Conservation (phyloP, 2,888 invertebrate genomes). For the Hydroisotoma schaefferi region DNA sequence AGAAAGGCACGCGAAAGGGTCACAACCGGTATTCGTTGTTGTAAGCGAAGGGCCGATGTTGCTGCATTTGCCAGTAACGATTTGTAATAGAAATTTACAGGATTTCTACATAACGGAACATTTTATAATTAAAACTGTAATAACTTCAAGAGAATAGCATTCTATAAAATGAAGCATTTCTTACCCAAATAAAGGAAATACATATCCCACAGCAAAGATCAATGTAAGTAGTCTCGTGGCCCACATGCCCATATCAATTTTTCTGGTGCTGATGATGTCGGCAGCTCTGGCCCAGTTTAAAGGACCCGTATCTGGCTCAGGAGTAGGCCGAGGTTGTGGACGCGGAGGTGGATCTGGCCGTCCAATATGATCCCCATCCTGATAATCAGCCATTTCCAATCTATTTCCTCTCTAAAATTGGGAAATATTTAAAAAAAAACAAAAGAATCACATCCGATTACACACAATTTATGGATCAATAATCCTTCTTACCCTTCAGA, state of each 20-base stretch:
- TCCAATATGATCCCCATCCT: too few relatives aligned
- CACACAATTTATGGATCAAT: too few relatives aligned
- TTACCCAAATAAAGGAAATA: constrained; percentile 85
- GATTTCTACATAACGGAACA: constrained; percentile 57
- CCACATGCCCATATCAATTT: constrained; percentile 85
- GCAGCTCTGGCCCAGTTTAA: constrained; percentile 37
- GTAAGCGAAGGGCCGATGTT: constrained; percentile 87
- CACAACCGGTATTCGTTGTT: constrained; percentile 86
- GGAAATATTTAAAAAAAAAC: too few relatives aligned
- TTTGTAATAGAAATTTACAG: constrained; percentile 81
- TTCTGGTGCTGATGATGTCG: constrained; percentile 64
- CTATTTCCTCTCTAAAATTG: too few relatives aligned
- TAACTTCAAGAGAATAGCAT: not conserved
- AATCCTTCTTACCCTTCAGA: too few relatives aligned
- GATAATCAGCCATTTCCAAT: too few relatives aligned
- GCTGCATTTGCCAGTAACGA: constrained; percentile 90
- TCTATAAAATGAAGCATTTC: constrained; percentile 49
- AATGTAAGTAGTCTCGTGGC: constrained; percentile 78
- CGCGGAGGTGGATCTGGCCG: too few relatives aligned
- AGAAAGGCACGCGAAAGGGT: constrained; percentile 79
- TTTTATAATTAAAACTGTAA: not conserved
- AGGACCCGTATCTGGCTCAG: constrained; percentile 6
- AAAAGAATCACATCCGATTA: too few relatives aligned
- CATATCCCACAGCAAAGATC: constrained; percentile 75
- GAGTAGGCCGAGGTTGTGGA: too few relatives aligned